Evolutionary conservation across 2,888 invertebrate genomes (phyloP), one percentile per base, ranked within the genome.

Genomic region (Apocheima hispidaria): DNA sequence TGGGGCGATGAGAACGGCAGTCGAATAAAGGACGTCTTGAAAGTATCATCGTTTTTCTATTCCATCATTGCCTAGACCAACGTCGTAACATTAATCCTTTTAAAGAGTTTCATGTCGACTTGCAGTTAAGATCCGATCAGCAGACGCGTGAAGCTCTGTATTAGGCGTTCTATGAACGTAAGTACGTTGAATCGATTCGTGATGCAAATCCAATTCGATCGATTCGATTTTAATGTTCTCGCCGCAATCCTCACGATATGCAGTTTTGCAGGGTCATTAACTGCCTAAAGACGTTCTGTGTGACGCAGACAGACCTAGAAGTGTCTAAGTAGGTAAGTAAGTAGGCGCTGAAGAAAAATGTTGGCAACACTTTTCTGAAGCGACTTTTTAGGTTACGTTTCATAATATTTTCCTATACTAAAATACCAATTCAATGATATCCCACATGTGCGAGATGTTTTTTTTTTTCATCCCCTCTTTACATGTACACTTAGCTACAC

Each of bases 191-290:
- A 61, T 61, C 56, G 26, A 63, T 58, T 60, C 52, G 68, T 57
- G 46, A 60, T 61, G 63, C 60, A 56, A 60, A 66, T 60, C 55
- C 49, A 58, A 68, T 58, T 63, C 49, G 58, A 60, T 63, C 49
- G 58, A 60, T 63, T 53, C 53, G 38, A 35, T 52, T 40, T 44
- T 50, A 62, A 63, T 53, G 38, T 58, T 49, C 50, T 51, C 14
- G 57, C 30, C 46, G 40, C 53, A 51, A 48, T 12, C 60, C 28
- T 16, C 64, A 60, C 61, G 60, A 64, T 53, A 64, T 50, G 59
- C 54, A n/a, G n/a, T n/a, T 38, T 18, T 10, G 33, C 49, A 65
- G 56, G 62, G 62, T 51, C 48, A 50, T 65, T 60, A 60, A 52
- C 57, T 63, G 49, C 44, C 52, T 28, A 18, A 51, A 38, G n/a